Conservation (phyloP, 2,113 vertebrate genomes). For the Gorsachius goisagi region DNA sequence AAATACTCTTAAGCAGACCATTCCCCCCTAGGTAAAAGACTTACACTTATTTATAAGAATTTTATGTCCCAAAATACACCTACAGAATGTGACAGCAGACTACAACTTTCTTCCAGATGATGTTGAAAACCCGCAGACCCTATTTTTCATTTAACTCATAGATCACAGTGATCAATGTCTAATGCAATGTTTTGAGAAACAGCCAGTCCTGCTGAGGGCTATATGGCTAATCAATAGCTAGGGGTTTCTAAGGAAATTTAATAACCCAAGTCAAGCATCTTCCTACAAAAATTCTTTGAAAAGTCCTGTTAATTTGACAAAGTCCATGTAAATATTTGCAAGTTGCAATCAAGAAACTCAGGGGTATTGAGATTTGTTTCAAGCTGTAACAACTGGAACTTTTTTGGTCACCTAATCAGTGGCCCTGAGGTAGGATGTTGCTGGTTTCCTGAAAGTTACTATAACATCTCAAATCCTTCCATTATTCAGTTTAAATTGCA, state of each 20-base stretch:
- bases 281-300: neutral
- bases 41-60: neutral
- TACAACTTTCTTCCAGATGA: neutral
- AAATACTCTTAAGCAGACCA: neutral
- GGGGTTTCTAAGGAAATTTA: neutral
- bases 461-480: neutral
- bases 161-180: neutral
- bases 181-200: neutral
- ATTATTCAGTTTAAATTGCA: neutral
- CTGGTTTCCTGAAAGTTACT: neutral
- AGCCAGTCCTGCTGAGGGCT: neutral
- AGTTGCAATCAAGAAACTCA: neutral
- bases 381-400: neutral
- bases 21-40: neutral
- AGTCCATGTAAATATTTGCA: neutral
- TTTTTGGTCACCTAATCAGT: neutral
- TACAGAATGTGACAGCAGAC: neutral
- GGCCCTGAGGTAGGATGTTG: neutral
- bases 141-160: neutral
- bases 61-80: neutral
- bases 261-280: neutral
- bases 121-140: neutral
- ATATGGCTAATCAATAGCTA: neutral
- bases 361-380: neutral
- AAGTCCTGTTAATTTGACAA: neutral